Evolutionary conservation across 2,113 vertebrate genomes (phyloP), one percentile per base, ranked within the genome.

Genomic region (Puffinus mauretanicus): DNA sequence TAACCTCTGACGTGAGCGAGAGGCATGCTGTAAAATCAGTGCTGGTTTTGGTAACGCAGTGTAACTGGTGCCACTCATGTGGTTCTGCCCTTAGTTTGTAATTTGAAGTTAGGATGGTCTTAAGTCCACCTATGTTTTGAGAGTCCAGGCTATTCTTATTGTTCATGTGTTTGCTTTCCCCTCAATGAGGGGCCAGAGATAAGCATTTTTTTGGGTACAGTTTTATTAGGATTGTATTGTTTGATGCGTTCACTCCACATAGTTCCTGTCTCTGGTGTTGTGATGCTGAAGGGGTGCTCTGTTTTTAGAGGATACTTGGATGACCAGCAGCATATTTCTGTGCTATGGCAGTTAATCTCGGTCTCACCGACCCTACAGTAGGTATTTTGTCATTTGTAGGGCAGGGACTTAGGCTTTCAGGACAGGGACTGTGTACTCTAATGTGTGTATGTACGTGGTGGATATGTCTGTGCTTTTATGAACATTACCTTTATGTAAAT

Each of bases 391-490:
- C 15, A 26, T 52, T 75, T 58, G 7, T 36, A 42, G 69, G 38
- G 29, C 26, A 32, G 22, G 19, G 11, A 10, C 27, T 49, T 60
- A 40, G 38, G 13, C 38, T 81, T 54, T 40, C 61, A 51, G 83
- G 40, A 24, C 40, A 34, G 62, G 58, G 40, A 49, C 27, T 55
- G 12, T 81, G 25, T 60, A 7, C 44, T 73, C 19, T n/a, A 44
- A 30, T n/a, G 10, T 2, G 8, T 38, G 8, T 52, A 7, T n/a
- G 21, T 46, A 14, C 0, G 0, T 60, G 38, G 11, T 40, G 16
- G 66, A 15, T 64, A 20, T 18, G 7, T 19, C 67, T 52, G n/a
- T 77, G 40, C 69, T 64, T 67, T 72, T 65, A 22, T 84, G 22
- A 81, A 9, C 7, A 1, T 75, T 78, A 52, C 12, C 21, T 77